Percentiles rank a stretch among this genome's conserved stretches.
Conservation (phyloP, 2,888 invertebrate genomes). For the Rotaria macrura region DNA sequence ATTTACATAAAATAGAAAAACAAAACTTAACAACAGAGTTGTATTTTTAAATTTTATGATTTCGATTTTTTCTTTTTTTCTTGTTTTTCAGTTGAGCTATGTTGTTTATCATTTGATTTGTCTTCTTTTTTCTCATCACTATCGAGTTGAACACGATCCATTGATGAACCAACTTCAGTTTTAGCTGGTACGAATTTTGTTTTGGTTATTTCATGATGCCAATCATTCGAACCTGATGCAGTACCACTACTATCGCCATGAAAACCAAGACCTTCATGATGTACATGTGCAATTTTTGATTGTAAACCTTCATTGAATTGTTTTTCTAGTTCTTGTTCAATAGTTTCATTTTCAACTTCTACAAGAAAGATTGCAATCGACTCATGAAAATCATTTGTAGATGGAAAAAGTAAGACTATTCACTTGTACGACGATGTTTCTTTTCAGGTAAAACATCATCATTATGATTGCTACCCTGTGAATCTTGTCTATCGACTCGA, state of each 20-base stretch:
- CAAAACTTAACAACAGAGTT: not conserved
- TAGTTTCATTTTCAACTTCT: conserved; percentile 35
- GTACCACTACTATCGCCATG: not conserved
- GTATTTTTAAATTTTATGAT: not conserved
- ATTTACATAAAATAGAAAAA: not conserved
- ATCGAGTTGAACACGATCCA: not conserved
- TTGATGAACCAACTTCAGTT: not conserved
- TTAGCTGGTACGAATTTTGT: not conserved
- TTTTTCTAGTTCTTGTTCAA: conserved; percentile 39
- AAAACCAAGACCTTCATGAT: conserved; percentile 45
- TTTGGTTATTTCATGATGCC: not conserved
- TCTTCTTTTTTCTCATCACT: not conserved
- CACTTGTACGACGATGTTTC: conserved; percentile 42
- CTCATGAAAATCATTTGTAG: not conserved
- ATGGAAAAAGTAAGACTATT: conserved; percentile 28
- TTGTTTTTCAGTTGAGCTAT: not conserved
- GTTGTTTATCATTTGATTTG: not conserved
- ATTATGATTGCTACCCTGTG: not conserved
- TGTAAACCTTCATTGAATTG: conserved; percentile 44
- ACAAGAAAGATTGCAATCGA: no score
- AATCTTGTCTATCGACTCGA: not conserved
- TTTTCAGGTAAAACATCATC: conserved; percentile 35
- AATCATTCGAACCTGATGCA: not conserved
- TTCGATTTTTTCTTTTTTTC: not conserved
- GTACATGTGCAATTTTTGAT: conserved; percentile 39